phyloP scores from a whole-genome alignment of 2,888 invertebrate genomes.

The Eupithecia dodoneata region DNA sequence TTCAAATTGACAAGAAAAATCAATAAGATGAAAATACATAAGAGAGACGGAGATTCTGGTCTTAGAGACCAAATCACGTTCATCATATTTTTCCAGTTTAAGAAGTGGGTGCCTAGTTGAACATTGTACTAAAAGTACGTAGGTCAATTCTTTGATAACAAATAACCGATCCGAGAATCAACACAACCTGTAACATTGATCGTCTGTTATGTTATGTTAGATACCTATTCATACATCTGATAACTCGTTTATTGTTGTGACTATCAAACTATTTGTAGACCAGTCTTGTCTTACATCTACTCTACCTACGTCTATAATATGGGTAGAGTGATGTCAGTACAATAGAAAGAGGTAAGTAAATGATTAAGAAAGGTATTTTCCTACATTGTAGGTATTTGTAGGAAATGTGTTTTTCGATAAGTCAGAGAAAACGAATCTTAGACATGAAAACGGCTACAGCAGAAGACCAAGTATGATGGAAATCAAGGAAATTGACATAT shows the following conservation, averaged over 20 bases:
- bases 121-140: neutral
- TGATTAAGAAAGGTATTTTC: neutral
- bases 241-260: conserved; percentile 54
- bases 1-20: neutral
- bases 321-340: neutral
- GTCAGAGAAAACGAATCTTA: neutral
- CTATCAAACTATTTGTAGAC: conserved; percentile 47
- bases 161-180: neutral
- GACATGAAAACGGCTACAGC: neutral
- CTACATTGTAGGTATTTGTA: neutral
- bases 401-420: neutral
- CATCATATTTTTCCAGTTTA: no score
- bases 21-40: neutral
- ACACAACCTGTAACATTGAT: neutral
- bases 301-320: neutral
- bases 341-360: neutral
- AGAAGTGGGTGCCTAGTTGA: no score
- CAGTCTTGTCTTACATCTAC: conserved; percentile 25
- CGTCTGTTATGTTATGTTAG: neutral
- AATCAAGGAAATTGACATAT: neutral
- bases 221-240: conserved; percentile 47
- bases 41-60: neutral
- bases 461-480: neutral
- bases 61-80: neutral
- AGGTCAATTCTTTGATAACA: neutral